phyloP scores from a whole-genome alignment of 2,888 invertebrate genomes.

The Drosophila macrospina region DNA sequence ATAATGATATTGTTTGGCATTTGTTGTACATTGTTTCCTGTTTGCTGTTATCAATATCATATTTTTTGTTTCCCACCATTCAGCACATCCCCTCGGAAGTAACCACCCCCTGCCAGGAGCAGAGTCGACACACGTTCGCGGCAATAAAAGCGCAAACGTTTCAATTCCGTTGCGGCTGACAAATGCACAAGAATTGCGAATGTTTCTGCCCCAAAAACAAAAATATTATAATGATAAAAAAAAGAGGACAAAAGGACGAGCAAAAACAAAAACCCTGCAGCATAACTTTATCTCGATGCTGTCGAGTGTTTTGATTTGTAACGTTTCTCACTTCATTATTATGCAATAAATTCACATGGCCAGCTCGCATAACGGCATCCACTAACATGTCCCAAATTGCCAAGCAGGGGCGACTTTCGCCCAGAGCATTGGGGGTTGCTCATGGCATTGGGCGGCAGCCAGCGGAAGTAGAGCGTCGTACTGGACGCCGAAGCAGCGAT shows the following conservation, averaged over 20 bases:
- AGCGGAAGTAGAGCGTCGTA: conserved; percentile 65
- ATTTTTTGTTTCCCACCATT: conserved; percentile 65
- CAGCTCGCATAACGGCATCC: conserved; percentile 60
- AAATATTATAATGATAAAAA: conserved; percentile 81
- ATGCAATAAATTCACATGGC: conserved; percentile 81
- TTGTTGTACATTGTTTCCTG: conserved; percentile 75
- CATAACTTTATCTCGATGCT: conserved; percentile 76
- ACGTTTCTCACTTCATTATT: conserved; percentile 85
- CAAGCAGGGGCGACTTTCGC: conserved; percentile 39
- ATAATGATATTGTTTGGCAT: conserved; percentile 61
- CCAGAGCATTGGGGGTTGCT: conserved; percentile 33
- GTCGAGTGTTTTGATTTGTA: conserved; percentile 85
- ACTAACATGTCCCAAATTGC: conserved; percentile 43
- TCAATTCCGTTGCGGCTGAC: conserved; percentile 83
- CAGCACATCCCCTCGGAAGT: conserved; percentile 17
- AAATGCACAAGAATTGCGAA: conserved; percentile 79
- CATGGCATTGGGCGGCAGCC: conserved; percentile 21
- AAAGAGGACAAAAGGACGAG: too few relatives aligned
- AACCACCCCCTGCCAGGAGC: conserved; percentile 21
- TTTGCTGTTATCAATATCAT: conserved; percentile 59
- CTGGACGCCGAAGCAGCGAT: conserved; percentile 40
- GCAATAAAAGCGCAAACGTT: conserved; percentile 79
- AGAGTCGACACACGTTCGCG: conserved; percentile 67
- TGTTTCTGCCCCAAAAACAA: conserved; percentile 68
- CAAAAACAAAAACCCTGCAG: conserved; percentile 33